Percentiles rank a stretch among this genome's conserved stretches.
These are phyloP conservation scores for Gephyroberyx darwinii DNA, from an alignment of 2,797 vertebrate species.

Conservation along the genomic window DNA sequence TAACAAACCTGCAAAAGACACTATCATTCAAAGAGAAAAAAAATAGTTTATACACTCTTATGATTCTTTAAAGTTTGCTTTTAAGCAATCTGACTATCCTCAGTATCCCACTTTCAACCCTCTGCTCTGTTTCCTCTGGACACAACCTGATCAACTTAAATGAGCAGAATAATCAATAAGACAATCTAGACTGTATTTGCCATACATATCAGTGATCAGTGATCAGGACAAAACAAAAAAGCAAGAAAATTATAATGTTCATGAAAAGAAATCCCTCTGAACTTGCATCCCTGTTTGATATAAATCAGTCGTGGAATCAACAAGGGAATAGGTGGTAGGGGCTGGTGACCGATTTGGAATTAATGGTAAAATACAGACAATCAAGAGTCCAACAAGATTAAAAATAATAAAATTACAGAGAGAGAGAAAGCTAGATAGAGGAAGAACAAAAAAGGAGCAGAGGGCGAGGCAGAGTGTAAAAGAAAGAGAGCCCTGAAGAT, in stretches of 20 bases:
- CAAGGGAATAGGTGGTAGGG: not conserved
- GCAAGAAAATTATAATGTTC: not conserved
- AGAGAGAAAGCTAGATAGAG: not conserved
- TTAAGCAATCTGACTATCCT: no score
- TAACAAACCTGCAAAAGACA: conserved; percentile 29
- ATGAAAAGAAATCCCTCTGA: no score
- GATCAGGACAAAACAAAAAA: not conserved
- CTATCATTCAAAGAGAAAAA: conserved; percentile 6
- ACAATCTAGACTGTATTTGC: conserved; percentile 16
- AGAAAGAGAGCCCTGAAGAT: conserved; percentile 49
- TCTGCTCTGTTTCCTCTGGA: not conserved
- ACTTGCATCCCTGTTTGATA: no score
- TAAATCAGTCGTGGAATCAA: not conserved
- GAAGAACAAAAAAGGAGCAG: conserved; percentile 29
- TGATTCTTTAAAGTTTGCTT: conserved; percentile 9
- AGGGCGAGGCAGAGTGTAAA: not conserved
- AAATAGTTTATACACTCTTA: not conserved
- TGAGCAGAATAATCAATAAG: not conserved
- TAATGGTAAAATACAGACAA: conserved; percentile 5
- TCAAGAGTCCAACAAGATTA: not conserved
- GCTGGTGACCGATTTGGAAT: conserved; percentile 9
- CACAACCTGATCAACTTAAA: not conserved
- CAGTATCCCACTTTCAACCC: not conserved
- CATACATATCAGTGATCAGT: not conserved
- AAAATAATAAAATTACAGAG: not conserved